Base-by-base conservation (phyloP, 2,797 vertebrate genomes). In the Rhabdomys pumilio region DNA sequence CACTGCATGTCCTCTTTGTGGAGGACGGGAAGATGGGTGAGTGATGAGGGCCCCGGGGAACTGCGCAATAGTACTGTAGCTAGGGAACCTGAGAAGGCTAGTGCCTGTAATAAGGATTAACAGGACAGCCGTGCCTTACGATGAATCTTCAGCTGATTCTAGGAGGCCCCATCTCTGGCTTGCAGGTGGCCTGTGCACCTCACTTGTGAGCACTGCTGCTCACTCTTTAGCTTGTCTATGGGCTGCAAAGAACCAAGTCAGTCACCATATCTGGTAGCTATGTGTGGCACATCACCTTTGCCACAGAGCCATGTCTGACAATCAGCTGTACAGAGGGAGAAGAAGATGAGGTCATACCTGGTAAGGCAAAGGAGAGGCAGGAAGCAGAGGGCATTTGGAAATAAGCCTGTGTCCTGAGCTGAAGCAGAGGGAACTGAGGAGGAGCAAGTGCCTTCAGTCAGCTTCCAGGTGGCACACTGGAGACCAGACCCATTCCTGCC, bases 21-120 rank as follows among this genome's bases (percentile, higher is more conserved):
- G 99, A 99, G 97, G 99, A 99, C 0, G 99, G 99, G 34, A 99
- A 99, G 98, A 99, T 99, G 99, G 99, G 99, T 99, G 98, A 99
- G 99, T 99, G 59, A 24, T 72, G 0, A 55, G 79, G 22, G 10
- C 24, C 75, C 90, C 88, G 29, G 41, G 61, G 65, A 0, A 44
- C 14, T 20, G n/a, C 31, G 81, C 55, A 38, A 13, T 77, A 44
- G 57, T 22, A 13, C 83, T 50, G 15, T 22, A 47, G 81, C 69
- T 67, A 22, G 44, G 29, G 34, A 69, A 14, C 55, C 47, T 38
- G 53, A 26, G 53, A 15, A 44, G n/a, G 20, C 44, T 44, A 17
- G 19, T 59, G 11, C 57, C 47, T 72, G 34, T 44, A 15, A 44
- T 44, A 38, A 81, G 76, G n/a, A 11, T 17, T 0, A 0, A 22